These are phyloP conservation scores for Drosophila nigritarsus DNA, from an alignment of 2,888 invertebrate species.

Conservation along the genomic window DNA sequence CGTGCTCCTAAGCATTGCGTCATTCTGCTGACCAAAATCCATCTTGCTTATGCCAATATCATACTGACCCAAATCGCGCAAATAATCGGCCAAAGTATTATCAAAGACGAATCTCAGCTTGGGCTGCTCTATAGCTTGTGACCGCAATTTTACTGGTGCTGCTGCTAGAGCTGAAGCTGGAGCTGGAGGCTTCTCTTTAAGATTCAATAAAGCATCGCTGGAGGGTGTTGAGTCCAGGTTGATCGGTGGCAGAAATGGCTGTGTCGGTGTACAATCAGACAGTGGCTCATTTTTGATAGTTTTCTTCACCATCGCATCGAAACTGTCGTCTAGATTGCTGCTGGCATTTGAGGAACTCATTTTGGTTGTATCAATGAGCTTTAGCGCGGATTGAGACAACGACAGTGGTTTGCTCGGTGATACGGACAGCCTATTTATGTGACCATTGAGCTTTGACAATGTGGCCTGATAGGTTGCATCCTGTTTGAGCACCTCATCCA, in stretches of 20 bases:
- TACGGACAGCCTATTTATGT: slow-evolving; percentile 70
- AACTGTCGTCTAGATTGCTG: slow-evolving; percentile 41
- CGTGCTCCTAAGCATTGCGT: slow-evolving; percentile 63
- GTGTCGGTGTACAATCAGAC: slow-evolving; percentile 9
- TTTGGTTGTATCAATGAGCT: background rate
- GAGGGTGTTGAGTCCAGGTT: background rate
- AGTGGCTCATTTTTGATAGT: background rate
- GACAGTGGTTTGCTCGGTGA: slow-evolving; percentile 42
- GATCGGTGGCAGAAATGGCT: background rate
- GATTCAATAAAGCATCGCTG: background rate
- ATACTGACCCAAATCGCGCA: slow-evolving; percentile 76
- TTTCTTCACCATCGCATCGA: slow-evolving; percentile 46
- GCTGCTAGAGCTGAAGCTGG: background rate
- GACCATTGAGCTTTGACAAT: slow-evolving; percentile 74
- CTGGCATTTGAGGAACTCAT: slow-evolving; percentile 30
- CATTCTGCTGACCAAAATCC: slow-evolving; percentile 62
- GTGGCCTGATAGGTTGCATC: slow-evolving; percentile 77
- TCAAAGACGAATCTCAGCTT: slow-evolving; percentile 80
- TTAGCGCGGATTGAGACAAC: slow-evolving; percentile 46
- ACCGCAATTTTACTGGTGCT: background rate
- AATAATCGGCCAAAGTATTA: slow-evolving; percentile 71
- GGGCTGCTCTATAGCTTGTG: slow-evolving; percentile 32
- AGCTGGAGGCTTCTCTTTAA: background rate
- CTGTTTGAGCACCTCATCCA: slow-evolving; percentile 70
- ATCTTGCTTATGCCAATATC: slow-evolving; percentile 62